These are phyloP conservation scores for Novumbra hubbsi DNA, from an alignment of 2,797 vertebrate genomes.

Conservation along the genomic window DNA sequence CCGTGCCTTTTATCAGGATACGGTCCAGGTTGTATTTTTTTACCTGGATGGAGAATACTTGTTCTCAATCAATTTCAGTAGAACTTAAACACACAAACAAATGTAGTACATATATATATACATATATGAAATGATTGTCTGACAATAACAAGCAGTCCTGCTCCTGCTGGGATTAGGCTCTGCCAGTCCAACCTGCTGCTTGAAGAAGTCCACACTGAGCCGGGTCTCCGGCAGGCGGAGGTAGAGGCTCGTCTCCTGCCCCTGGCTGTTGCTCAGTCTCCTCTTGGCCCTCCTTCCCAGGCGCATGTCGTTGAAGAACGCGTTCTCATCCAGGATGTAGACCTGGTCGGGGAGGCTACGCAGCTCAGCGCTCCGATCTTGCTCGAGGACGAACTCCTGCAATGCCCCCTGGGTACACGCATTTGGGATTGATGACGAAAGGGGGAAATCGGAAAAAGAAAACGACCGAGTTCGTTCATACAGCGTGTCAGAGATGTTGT, in stretches of 20 bases:
- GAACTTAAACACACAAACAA: neutral
- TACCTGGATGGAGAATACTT: constrained; percentile 60
- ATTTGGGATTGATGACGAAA: neutral
- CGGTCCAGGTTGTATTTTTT: constrained; percentile 63
- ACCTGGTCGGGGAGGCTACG: constrained; percentile 69
- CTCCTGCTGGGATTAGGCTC: neutral
- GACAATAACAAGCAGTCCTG: too few relatives aligned
- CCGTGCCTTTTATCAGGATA: constrained; percentile 70
- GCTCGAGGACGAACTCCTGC: constrained; percentile 68
- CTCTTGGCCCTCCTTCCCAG: constrained; percentile 72
- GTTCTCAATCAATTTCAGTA: neutral
- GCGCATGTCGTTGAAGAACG: constrained; percentile 77
- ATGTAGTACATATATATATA: neutral
- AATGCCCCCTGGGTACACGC: constrained; percentile 63
- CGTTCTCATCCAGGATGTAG: constrained; percentile 75
- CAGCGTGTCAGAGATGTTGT: too few relatives aligned
- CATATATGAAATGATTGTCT: too few relatives aligned
- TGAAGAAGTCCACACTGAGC: constrained; percentile 79
- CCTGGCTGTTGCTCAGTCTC: constrained; percentile 60
- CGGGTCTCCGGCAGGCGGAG: constrained; percentile 75
- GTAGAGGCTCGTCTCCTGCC: constrained; percentile 65
- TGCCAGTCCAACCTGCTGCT: constrained; percentile 67
- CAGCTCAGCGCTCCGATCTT: constrained; percentile 64
- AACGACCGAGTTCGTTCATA: neutral
- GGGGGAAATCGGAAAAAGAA: neutral